These are phyloP conservation scores for Monochamus alternatus DNA, from an alignment of 2,888 invertebrate genomes.

Conservation along the genomic window DNA sequence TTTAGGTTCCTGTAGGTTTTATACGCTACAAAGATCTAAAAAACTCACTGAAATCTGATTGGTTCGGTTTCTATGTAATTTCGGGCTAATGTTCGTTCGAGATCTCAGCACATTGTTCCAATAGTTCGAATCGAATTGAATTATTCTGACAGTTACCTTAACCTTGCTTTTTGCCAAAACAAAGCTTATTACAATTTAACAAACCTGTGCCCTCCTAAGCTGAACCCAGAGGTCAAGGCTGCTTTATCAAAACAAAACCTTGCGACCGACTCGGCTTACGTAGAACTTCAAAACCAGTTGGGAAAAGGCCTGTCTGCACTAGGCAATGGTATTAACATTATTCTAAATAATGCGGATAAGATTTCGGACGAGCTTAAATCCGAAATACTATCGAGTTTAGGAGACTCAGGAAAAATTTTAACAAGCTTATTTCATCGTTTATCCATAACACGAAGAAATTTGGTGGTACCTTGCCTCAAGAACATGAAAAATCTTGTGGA, in stretches of 20 bases:
- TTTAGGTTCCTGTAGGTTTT: too few species aligned
- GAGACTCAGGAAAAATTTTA: constrained; percentile 32
- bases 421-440: constrained; percentile 28
- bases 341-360: background rate
- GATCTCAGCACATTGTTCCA: too few species aligned
- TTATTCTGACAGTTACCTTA: too few species aligned
- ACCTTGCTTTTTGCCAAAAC: too few species aligned
- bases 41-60: too few species aligned
- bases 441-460: constrained; percentile 28
- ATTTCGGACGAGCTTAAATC: background rate
- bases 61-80: too few species aligned
- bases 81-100: too few species aligned
- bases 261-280: background rate
- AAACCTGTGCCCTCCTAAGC: background rate
- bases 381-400: background rate
- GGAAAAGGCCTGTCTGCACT: background rate
- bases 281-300: background rate
- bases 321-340: background rate
- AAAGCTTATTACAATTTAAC: too few species aligned
- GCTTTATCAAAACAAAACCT: background rate
- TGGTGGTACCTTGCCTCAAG: constrained; percentile 25
- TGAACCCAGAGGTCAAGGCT: constrained; percentile 3
- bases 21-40: too few species aligned
- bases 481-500: constrained; percentile 20
- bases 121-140: too few species aligned